These are phyloP conservation scores for Litoditis marina DNA, from an alignment of 2,888 invertebrate species.

Conservation along the genomic window DNA sequence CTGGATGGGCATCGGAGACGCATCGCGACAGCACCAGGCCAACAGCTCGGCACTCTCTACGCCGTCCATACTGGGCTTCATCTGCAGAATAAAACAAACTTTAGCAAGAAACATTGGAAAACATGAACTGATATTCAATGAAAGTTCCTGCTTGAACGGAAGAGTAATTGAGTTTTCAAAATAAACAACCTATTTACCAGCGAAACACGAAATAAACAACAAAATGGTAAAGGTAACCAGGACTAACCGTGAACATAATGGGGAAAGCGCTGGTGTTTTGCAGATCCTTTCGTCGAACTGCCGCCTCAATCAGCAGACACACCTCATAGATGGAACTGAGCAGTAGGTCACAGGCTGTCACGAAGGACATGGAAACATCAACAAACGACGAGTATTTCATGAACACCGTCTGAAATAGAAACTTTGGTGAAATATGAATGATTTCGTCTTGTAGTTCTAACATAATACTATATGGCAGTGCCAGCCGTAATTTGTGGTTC, in stretches of 20 bases:
- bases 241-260: not conserved
- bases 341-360: constrained; percentile 14
- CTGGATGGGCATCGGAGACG: constrained; percentile 39
- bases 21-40: constrained; percentile 33
- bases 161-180: no score
- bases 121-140: no score
- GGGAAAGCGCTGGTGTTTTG: constrained; percentile 23
- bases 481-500: no score
- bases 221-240: not conserved
- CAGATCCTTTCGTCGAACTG: constrained; percentile 13
- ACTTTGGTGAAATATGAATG: not conserved
- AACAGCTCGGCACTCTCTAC: constrained; percentile 15
- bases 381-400: constrained; percentile 32
- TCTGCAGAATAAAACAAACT: not conserved
- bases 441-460: no score
- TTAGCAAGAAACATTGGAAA: no score
- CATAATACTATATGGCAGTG: no score
- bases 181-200: no score
- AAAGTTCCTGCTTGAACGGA: no score
- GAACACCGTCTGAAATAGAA: constrained; percentile 28
- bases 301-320: not conserved
- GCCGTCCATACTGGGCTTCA: not conserved
- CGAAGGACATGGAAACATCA: constrained; percentile 32
- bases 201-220: not conserved
- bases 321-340: constrained; percentile 10